phyloP scores from a whole-genome alignment of 2,888 invertebrate genomes.

The Acleris literana region DNA sequence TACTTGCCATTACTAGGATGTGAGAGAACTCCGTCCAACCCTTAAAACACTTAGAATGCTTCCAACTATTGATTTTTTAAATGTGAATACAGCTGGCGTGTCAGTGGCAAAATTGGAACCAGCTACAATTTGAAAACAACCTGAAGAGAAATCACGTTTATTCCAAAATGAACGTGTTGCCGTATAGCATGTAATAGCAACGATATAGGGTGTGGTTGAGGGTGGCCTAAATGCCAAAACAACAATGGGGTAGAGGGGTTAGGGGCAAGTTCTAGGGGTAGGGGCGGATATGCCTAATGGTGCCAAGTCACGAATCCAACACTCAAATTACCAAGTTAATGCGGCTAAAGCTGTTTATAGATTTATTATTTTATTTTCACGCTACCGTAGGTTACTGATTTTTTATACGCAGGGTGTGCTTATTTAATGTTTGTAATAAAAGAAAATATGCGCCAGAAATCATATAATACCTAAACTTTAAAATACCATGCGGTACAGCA shows the following conservation, averaged over 20 bases:
- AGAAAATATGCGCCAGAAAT: background rate
- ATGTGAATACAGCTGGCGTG: too few species aligned
- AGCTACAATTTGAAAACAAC: conserved; percentile 13
- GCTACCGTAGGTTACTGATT: conserved; percentile 22
- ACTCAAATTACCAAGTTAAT: conserved; percentile 63
- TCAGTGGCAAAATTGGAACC: too few species aligned
- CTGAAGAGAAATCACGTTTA: conserved; percentile 25
- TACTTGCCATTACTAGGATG: too few species aligned
- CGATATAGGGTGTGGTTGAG: conserved; percentile 52
- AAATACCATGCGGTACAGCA: too few species aligned
- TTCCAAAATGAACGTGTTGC: conserved; percentile 25
- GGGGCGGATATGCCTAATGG: conserved; percentile 72
- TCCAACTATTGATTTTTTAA: too few species aligned
- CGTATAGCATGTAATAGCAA: conserved; percentile 47
- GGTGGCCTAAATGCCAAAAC: conserved; percentile 58
- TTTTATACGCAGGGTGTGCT: conserved; percentile 22
- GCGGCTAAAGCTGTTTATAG: conserved; percentile 39
- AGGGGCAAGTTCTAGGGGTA: conserved; percentile 42
- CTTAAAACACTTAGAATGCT: too few species aligned
- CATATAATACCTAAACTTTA: background rate
- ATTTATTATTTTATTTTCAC: conserved; percentile 36
- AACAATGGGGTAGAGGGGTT: conserved; percentile 45
- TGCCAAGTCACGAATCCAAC: conserved; percentile 69
- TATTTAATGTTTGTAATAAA: conserved; percentile 20
- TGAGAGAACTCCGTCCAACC: too few species aligned